Evolutionary conservation across 2,888 invertebrate genomes (phyloP), one percentile per base, ranked within the genome.

Genomic region (Drosophila lutescens): DNA sequence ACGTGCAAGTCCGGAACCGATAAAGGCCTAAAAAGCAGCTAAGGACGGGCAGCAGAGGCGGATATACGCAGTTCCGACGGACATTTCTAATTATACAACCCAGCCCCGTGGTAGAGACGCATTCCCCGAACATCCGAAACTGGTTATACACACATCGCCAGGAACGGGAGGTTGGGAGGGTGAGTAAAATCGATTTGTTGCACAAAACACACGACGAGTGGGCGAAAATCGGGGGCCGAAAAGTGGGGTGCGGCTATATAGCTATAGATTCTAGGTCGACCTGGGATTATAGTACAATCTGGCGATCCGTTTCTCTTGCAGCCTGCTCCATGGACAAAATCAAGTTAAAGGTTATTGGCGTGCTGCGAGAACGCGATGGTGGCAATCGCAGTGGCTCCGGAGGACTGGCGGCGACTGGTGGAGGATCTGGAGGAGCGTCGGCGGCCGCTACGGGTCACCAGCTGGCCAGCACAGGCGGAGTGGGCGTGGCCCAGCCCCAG

Each of bases 291-390:
- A 51, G 60, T 47, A 32, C 50, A 57, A 50, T 41, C 38, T 49
- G 32, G 17, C 32, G 17, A 47, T 49, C 32, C 32, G 12, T 46
- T 54, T 40, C 26, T 38, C 57, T 68, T 59, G 47, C 63, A 71
- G 72, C 53, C 53, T 47, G 55, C 53, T 41, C 50, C 59, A 91
- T 91, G 91, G 91, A 91, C 62, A 88, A 90, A 84, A 77, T 90
- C 60, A 91, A 91, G 88, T 78, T 89, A 53, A 91, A 91, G 80
- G 88, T 89, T 49, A 91, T 91, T 76, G 91, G 91, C 34, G 91
- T 91, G 69, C 83, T 91, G 62, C 90, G 91, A 54, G 91, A 90
- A 76, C 90, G 90, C 56, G 90, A 90, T 72, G 78, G 78, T 63
- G 89, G 83, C 12, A 90, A 91, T 77, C 88, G 85, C 71, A 89